Evolutionary conservation across 2,113 vertebrate species (phyloP), one percentile per base, ranked within the genome.

Genomic region (Ancistrus triradiatus): DNA sequence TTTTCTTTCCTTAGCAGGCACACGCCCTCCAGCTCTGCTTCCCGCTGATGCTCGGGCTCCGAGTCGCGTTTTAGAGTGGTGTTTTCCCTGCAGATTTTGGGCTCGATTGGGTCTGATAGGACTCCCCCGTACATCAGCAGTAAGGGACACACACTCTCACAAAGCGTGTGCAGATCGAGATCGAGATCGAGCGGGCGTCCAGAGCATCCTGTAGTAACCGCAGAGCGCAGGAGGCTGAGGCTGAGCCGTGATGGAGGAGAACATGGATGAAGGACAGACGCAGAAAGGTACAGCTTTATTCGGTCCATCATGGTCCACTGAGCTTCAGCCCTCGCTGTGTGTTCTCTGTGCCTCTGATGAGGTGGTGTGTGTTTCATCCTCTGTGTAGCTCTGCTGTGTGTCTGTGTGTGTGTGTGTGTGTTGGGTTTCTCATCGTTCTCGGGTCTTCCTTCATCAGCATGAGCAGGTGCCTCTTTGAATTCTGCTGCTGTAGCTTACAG

Each of bases 241-340:
- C 38, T 40, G 84, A 85, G 77, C 82, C 83, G 78, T 84, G 81
- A 94, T 94, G 92, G 92, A 94, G 84, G 92, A 94, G 81, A 94
- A 92, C 77, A 93, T 92, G 91, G 92, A 94, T 88, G 91, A 94
- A 73, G 92, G 91, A 74, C 92, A 93, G 84, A 91, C 89, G 78
- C 90, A 92, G 70, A 94, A 92, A 92, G 92, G 92, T 94, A 76
- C 18, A 9, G 53, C 44, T 57, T 28, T 2, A 42, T 61, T 15
- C n/a, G 7, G 28, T 11, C 27, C 37, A 55, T 33, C 35, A 17
- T 55, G 21, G 14, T 25, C 37, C n/a, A n/a, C 24, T 1, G 10
- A 14, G 6, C 40, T 2, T 49, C 15, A 18, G 28, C 3, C 7
- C 27, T 31, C 27, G 27, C 3, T 31, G 3, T 7, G 3, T 31